Percentiles rank a stretch among this genome's conserved stretches.
Evolutionary conservation across 2,797 vertebrate species (phyloP).

Genomic region (Ceryle rudis): DNA sequence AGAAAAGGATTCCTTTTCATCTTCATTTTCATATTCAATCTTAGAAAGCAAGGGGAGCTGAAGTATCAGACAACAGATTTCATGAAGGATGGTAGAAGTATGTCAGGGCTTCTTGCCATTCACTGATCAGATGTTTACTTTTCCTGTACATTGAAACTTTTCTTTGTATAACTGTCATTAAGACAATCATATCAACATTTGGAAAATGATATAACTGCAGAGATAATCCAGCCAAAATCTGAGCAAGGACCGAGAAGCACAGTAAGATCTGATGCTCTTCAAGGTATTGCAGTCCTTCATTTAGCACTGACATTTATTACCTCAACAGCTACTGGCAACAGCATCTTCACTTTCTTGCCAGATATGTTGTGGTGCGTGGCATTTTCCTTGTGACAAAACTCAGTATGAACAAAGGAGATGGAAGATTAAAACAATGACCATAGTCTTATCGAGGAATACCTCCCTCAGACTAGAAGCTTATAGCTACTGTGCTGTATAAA

Average conservation of each 20-base stretch:
- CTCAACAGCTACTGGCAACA: not conserved
- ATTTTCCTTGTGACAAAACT: not conserved
- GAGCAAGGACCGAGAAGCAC: not conserved
- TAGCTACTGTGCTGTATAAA: not conserved
- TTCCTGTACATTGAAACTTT: not conserved
- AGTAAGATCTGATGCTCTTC: not conserved
- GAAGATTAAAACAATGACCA: not conserved
- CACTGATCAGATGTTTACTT: not conserved
- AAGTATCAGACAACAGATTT: not conserved
- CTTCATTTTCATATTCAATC: not conserved
- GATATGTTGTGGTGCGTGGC: not conserved
- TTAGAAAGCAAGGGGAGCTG: not conserved
- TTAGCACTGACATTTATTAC: conserved; percentile 13
- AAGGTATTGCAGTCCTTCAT: not conserved
- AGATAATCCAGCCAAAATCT: not conserved
- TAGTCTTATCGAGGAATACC: not conserved
- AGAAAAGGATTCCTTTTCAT: not conserved
- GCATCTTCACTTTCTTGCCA: not conserved
- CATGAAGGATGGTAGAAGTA: not conserved
- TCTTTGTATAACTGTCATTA: not conserved
- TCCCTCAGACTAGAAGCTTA: not conserved
- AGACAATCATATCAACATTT: not conserved
- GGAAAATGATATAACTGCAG: not conserved
- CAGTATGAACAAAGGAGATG: not conserved
- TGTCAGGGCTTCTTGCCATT: not conserved